Conservation (phyloP, 2,797 vertebrate species). For the Hybognathus amarus region DNA sequence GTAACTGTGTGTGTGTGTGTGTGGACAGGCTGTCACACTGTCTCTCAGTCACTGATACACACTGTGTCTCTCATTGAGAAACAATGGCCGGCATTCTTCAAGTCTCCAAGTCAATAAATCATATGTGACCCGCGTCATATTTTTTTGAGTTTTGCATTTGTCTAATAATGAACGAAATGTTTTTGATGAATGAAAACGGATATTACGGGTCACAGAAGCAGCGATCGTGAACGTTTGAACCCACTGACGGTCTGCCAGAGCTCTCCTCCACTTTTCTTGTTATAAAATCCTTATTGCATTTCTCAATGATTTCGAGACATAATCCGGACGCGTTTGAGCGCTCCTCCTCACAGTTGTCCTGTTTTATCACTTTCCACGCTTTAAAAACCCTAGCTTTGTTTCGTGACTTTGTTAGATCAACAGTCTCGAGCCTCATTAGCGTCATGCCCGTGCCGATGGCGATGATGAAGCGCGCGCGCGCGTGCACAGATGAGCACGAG, state of each 20-base stretch:
- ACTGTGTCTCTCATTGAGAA: constrained; percentile 40
- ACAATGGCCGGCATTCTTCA: constrained; percentile 60
- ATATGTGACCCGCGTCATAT: constrained; percentile 58
- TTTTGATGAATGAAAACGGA: constrained; percentile 61
- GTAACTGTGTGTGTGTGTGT: neutral
- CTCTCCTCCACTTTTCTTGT: neutral
- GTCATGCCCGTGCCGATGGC: constrained; percentile 67
- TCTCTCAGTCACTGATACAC: constrained; percentile 7
- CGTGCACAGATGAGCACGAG: constrained; percentile 74
- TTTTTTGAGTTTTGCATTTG: constrained; percentile 57
- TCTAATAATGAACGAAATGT: constrained; percentile 51
- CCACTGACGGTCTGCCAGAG: constrained; percentile 37
- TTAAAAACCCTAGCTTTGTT: neutral
- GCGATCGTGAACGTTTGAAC: constrained; percentile 56
- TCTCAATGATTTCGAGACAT: neutral
- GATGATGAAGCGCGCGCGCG: constrained; percentile 78
- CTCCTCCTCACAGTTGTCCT: neutral
- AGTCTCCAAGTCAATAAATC: constrained; percentile 61
- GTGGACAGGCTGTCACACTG: neutral
- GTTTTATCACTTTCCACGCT: neutral
- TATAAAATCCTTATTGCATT: constrained; percentile 10
- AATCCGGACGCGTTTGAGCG: neutral
- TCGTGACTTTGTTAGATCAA: neutral
- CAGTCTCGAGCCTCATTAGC: constrained; percentile 73
- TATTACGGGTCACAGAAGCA: constrained; percentile 53